Base-by-base conservation (phyloP, 2,888 invertebrate genomes). In the Brachynemurus nebulosus region DNA sequence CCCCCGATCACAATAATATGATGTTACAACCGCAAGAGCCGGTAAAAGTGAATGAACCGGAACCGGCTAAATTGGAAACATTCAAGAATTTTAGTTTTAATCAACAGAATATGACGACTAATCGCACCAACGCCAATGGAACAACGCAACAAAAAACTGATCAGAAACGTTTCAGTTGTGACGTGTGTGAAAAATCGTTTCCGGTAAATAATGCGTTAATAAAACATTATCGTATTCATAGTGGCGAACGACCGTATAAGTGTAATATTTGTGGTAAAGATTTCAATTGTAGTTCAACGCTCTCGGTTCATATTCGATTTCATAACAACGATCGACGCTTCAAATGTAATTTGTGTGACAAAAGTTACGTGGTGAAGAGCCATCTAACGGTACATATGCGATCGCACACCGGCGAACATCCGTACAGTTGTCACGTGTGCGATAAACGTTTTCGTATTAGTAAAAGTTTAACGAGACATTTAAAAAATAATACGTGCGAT, bases 361-460 rank as follows among this genome's bases (percentile, higher is more conserved):
- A 37, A 19, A 37, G 37, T 37, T 37, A 37, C 20, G 37, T 37
- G n/a, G 37, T 37, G 18, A 37, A 37, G 12, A 37, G 37, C 18
- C 37, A 37, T 19, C 19, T 37, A 8, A 37, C 37, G 8, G 37
- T 37, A 17, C 37, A 37, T 37, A 37, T 37, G 37, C 37, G 37
- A 37, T 37, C 37, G 20, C 37, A 37, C 20, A 37, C 37, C n/a
- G 37, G 37, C 2, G 37, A 37, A 37, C 37, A 37, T 37, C 37
- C 37, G 3, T 37, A 37, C 12, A 37, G 37, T 37, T 37, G 37
- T 19, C 37, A 37, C 20, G 37, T 37, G 20, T 37, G 37, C 20
- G 37, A 37, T 9, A 37, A 37, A 37, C 37, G 37, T n/a, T 37
- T 37, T n/a, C 37, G 37, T 18, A 37, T 37, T 6, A 37, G 37